Percentiles rank a stretch among this genome's conserved stretches.
phyloP scores from a whole-genome alignment of 2,113 vertebrate species.

The Brachyistius frenatus region DNA sequence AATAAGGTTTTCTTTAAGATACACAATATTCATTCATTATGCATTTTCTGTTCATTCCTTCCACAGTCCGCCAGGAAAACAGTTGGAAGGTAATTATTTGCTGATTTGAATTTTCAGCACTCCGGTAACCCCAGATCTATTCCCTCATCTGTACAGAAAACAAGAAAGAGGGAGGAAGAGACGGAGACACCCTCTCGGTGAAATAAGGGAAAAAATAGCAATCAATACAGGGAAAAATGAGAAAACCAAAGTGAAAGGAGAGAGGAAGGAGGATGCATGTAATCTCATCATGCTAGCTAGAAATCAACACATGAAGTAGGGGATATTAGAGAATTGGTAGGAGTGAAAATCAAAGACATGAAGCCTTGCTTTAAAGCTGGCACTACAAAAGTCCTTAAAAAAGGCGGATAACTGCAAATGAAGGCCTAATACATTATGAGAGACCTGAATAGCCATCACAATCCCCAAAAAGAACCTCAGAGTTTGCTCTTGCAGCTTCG shows the following conservation, averaged over 20 bases:
- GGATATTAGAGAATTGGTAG: slow-evolving; percentile 43
- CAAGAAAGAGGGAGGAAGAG: slow-evolving; percentile 1
- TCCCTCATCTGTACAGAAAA: slow-evolving; percentile 44
- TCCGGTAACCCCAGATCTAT: slow-evolving; percentile 31
- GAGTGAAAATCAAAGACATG: slow-evolving; percentile 30
- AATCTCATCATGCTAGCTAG: slow-evolving; percentile 45
- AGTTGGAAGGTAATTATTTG: slow-evolving; percentile 70
- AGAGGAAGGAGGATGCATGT: slow-evolving; percentile 34
- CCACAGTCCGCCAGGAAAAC: slow-evolving; percentile 90
- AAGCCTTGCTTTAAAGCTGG: slow-evolving; percentile 43
- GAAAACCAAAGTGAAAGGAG: slow-evolving; percentile 37
- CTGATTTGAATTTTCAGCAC: slow-evolving; percentile 46
- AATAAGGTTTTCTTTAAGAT: slow-evolving; percentile 94
- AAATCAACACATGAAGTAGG: slow-evolving; percentile 54
- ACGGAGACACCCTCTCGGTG: not conserved
- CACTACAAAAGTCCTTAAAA: slow-evolving; percentile 25
- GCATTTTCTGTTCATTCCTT: slow-evolving; percentile 65
- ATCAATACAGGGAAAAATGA: slow-evolving; percentile 63
- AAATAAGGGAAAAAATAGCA: slow-evolving; percentile 49
- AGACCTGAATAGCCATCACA: slow-evolving; percentile 63
- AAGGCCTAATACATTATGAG: slow-evolving; percentile 57
- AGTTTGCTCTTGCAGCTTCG: slow-evolving; percentile 41
- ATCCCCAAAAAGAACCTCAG: slow-evolving; percentile 40
- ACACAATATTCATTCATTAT: slow-evolving; percentile 90
- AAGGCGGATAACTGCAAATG: slow-evolving; percentile 54